Percentiles rank a stretch among this genome's conserved stretches.
These are phyloP conservation scores for Sanderia malayensis DNA, from an alignment of 30 jellyfish, hydroid and myxozoan genomes.

Conservation along the genomic window DNA sequence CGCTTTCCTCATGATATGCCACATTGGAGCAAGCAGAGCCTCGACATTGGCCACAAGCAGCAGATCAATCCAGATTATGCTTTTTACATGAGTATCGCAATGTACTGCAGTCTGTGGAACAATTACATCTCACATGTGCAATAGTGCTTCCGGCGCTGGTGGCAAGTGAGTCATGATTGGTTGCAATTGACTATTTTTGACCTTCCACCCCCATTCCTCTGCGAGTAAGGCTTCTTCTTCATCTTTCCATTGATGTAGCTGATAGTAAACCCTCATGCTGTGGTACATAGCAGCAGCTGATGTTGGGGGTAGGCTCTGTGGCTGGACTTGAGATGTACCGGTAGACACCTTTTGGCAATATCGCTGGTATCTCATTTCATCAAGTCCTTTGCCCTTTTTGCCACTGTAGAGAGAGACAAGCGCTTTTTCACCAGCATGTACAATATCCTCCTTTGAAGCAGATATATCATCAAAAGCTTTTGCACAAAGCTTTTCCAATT, in stretches of 20 bases:
- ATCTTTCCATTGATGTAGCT: neutral
- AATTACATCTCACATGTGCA: neutral
- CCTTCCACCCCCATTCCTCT: slow-evolving; percentile 4
- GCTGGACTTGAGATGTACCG: slow-evolving; percentile 5
- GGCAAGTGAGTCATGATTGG: slow-evolving; percentile 8
- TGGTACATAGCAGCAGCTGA: neutral
- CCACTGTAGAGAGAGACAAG: slow-evolving; percentile 1
- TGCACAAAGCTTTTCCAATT: slow-evolving; percentile 1
- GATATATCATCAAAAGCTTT: neutral
- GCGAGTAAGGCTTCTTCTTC: neutral
- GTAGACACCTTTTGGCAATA: neutral
- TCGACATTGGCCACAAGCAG: neutral
- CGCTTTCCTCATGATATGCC: neutral
- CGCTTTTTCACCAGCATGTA: slow-evolving; percentile 7
- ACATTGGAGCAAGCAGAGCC: neutral
- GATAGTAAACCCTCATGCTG: neutral
- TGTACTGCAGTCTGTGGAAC: slow-evolving; percentile 5
- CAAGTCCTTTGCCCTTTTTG: neutral
- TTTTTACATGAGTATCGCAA: neutral
- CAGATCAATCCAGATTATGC: neutral
- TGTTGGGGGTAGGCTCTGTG: slow-evolving; percentile 14
- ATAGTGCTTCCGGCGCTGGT: slow-evolving; percentile 6
- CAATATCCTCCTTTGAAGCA: neutral
- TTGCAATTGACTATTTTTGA: neutral
- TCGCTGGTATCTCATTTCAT: slow-evolving; percentile 3